Evolutionary conservation across 2,797 vertebrate species (phyloP), one percentile per base, ranked within the genome.

Genomic region (Cetoscarus ocellatus): DNA sequence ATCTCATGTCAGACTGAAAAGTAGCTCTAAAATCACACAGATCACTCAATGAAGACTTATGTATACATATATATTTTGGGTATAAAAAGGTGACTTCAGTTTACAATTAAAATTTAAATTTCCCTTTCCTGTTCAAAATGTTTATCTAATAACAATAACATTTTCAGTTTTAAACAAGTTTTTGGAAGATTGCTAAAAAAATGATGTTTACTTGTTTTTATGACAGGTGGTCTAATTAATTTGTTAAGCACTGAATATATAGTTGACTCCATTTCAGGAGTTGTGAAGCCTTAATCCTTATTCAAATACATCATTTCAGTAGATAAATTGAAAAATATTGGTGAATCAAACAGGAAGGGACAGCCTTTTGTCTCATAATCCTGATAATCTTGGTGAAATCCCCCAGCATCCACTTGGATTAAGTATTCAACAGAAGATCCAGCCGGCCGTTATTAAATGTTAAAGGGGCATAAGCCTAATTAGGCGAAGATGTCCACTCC

Each of bases 401-500:
- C 90, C 77, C 83, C 78, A 73, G 78, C 88, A 90, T 92, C 69
- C 64, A 85, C 84, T 82, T 54, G 91, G 92, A 94, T 94, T 92
- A 94, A 88, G 85, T 86, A 79, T 91, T 91, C 87, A 85, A 76
- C 66, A 82, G 77, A 76, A 92, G 83, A 88, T 90, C 91, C 90
- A 91, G 86, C 85, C 84, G 84, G 86, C 75, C 77, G 19, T 93
- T 92, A 93, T 94, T 93, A 93, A 92, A 93, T 89, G 92, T 91
- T 94, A 90, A 91, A 91, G 86, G 84, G 86, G 83, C 80, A 59
- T 91, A 91, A 92, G 89, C 88, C 88, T 92, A 92, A 94, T 94
- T 93, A 93, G 90, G 71, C 65, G 61, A 85, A 88, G 86, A 88
- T 82, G 89, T 87, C 89, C 86, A 86, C 86, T 91, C 85, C 80